Evolutionary conservation across 2,113 vertebrate genomes (phyloP).

Genomic region (Sula dactylatra): DNA sequence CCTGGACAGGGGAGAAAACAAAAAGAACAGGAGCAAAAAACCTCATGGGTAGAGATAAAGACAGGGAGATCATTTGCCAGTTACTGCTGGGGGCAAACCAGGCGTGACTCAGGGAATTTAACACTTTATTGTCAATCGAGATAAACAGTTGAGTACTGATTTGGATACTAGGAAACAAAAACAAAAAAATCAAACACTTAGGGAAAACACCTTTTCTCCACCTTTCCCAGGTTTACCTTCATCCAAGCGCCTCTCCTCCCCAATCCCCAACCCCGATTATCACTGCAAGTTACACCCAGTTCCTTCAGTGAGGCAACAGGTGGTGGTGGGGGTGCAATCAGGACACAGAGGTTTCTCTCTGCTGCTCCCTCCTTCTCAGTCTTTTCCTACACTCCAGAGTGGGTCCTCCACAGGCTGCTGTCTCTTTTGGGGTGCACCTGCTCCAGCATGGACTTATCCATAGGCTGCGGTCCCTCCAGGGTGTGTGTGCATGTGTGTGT

Average conservation of each 20-base stretch:
- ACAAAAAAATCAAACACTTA: not conserved
- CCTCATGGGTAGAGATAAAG: not conserved
- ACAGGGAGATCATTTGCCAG: not conserved
- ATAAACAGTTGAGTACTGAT: not conserved
- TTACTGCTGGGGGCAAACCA: not conserved
- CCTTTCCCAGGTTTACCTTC: not conserved
- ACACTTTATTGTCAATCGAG: not conserved
- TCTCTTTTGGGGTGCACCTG: not conserved
- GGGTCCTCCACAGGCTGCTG: not conserved
- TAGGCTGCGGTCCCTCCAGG: not conserved
- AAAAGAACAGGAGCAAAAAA: not conserved
- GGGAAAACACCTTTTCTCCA: not conserved
- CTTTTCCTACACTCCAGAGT: not conserved
- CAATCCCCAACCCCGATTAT: accelerated
- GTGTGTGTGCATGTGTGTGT: not conserved
- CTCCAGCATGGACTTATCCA: not conserved
- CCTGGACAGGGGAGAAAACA: not conserved
- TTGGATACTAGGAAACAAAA: not conserved
- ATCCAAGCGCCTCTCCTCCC: not conserved
- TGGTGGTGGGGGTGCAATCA: not conserved
- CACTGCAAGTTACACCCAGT: not conserved
- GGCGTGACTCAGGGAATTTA: not conserved
- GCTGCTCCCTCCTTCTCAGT: not conserved
- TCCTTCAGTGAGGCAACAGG: not conserved
- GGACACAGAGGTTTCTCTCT: not conserved